A percentile compares a stretch with the other conserved stretches of the same genome.
These are phyloP conservation scores for Eutolmus rufibarbis DNA, from an alignment of 2,888 invertebrate genomes.

Conservation along the genomic window DNA sequence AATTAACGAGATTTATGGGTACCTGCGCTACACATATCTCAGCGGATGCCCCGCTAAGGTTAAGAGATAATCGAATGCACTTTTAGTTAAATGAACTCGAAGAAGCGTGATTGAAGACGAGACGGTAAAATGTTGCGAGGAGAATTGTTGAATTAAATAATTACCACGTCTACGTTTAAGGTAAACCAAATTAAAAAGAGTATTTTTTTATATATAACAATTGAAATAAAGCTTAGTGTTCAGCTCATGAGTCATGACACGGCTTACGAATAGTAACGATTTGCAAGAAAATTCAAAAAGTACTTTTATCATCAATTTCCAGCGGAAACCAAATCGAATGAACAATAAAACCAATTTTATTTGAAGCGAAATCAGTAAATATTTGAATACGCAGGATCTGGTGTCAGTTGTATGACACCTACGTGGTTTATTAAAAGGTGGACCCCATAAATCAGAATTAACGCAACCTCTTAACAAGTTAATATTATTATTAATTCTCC, in stretches of 20 bases:
- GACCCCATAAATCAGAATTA: conserved; percentile 43
- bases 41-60: not conserved
- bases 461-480: conserved; percentile 46
- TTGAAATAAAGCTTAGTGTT: too few species aligned
- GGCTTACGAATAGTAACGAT: too few species aligned
- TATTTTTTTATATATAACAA: too few species aligned
- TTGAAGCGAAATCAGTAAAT: not conserved
- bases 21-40: not conserved
- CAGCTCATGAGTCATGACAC: too few species aligned
- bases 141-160: not conserved
- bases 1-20: conserved; percentile 2
- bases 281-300: not conserved
- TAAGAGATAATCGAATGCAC: not conserved
- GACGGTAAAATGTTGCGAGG: not conserved
- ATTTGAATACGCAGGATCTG: not conserved
- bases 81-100: not conserved
- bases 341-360: not conserved
- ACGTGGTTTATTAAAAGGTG: not conserved
- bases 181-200: too few species aligned
- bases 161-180: not conserved
- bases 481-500: conserved; percentile 45
- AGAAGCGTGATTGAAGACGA: not conserved
- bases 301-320: too few species aligned
- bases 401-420: not conserved
- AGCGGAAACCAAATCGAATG: not conserved